A percentile compares a stretch with the other conserved stretches of the same genome.
These are phyloP conservation scores for Aphelenchoides besseyi DNA, from an alignment of 1,140 invertebrate genomes.

Conservation along the genomic window DNA sequence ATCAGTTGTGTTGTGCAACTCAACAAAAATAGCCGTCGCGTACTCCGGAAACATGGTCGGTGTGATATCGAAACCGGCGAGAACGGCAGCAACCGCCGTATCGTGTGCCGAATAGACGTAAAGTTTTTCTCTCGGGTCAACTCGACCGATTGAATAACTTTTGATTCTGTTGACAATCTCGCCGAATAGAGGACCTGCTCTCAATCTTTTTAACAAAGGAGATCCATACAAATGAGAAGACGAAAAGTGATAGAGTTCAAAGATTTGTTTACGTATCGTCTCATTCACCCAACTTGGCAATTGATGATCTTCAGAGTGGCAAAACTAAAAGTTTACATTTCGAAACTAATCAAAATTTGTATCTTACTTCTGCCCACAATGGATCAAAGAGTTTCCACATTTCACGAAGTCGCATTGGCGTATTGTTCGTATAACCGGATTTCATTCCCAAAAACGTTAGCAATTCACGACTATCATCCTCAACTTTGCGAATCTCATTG, in stretches of 20 bases:
- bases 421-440: slow-evolving; percentile 26
- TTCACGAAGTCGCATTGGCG: slow-evolving; percentile 32
- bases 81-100: slow-evolving; percentile 40
- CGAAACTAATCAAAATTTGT: slow-evolving; percentile 21
- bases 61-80: slow-evolving; percentile 43
- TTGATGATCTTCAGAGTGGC: slow-evolving; percentile 32
- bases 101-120: slow-evolving; percentile 52
- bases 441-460: slow-evolving; percentile 35
- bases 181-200: slow-evolving; percentile 37
- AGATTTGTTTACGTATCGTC: slow-evolving; percentile 31
- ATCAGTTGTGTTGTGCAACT: slow-evolving; percentile 31
- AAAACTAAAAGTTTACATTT: too few species aligned
- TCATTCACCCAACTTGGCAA: slow-evolving; percentile 43
- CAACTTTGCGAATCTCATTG: slow-evolving; percentile 30
- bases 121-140: slow-evolving; percentile 41
- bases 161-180: slow-evolving; percentile 47
- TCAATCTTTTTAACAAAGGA: slow-evolving; percentile 37
- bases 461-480: slow-evolving; percentile 36
- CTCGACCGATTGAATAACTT: background rate
- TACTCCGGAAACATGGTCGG: slow-evolving; percentile 36
- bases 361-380: slow-evolving; percentile 37
- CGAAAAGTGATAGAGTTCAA: slow-evolving; percentile 37
- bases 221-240: slow-evolving; percentile 36
- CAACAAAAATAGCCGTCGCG: slow-evolving; percentile 32
- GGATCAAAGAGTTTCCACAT: slow-evolving; percentile 47